These are phyloP conservation scores for Bombylius major DNA, from an alignment of 2,888 invertebrate genomes.

Conservation along the genomic window DNA sequence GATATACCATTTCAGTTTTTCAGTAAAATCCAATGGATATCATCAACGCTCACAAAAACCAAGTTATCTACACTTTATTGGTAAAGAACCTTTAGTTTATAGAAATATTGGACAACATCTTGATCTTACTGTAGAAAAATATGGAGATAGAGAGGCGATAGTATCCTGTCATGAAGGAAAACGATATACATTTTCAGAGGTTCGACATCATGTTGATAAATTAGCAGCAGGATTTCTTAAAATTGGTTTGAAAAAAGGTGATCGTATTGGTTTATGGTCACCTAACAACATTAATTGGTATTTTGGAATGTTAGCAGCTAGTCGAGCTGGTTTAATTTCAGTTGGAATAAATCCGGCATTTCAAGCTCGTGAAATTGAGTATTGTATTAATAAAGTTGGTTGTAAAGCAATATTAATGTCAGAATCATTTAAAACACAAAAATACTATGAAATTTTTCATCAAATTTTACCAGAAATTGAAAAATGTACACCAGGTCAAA, in stretches of 20 bases:
- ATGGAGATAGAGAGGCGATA: constrained; percentile 44
- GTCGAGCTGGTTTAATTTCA: constrained; percentile 57
- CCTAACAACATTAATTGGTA: constrained; percentile 71
- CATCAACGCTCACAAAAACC: background rate
- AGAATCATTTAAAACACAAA: constrained; percentile 46
- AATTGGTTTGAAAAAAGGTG: constrained; percentile 56
- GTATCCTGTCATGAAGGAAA: constrained; percentile 42
- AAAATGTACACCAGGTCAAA: constrained; percentile 33
- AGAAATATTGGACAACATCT: constrained; percentile 47
- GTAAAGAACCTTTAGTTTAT: constrained; percentile 39
- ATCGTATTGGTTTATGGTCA: constrained; percentile 66
- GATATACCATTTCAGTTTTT: no score
- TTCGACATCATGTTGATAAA: constrained; percentile 43
- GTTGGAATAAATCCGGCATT: constrained; percentile 70
- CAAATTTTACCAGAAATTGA: constrained; percentile 46
- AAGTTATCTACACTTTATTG: constrained; percentile 44
- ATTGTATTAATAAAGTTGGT: constrained; percentile 57
- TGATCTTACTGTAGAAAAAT: constrained; percentile 40
- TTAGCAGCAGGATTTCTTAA: constrained; percentile 59
- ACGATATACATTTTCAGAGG: constrained; percentile 40
- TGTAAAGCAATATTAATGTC: constrained; percentile 54
- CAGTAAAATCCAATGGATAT: no score
- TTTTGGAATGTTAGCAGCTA: constrained; percentile 53
- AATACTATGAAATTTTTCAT: constrained; percentile 54
- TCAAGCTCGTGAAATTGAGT: constrained; percentile 53